Evolutionary conservation across 2,888 invertebrate species (phyloP), one percentile per base, ranked within the genome.

Genomic region (Acholoe squamosa): DNA sequence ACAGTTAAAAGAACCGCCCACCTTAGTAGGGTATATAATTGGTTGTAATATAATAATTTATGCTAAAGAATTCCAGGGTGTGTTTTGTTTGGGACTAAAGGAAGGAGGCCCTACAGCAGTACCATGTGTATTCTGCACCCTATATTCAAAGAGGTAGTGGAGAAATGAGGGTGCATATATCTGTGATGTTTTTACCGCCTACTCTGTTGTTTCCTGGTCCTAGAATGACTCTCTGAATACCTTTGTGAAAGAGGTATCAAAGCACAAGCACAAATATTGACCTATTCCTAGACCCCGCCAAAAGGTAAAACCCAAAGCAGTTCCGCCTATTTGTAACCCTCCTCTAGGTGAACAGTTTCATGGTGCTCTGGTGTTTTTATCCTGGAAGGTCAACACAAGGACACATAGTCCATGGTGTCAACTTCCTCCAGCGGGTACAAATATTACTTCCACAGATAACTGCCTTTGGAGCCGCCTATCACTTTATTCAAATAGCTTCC

Each of bases 101-200:
- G 71, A 71, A 25, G 61, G 22, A 19, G 22, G 22, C 19, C 61
- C 61, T n/a, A 61, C 61, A 61, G 19, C 61, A 61, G 1, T 19
- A n/a, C 61, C 1, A 14, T 61, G 61, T 61, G 19, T 61, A 61
- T 61, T 43, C 43, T 43, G 43, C 43, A 61, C 61, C 19, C 61
- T 61, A 61, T n/a, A 61, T 19, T 61, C 61, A 61, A 61, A 61
- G 61, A n/a, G 61, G 22, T 14, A n/a, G 61, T 3, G 14, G 19
- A 3, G 61, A 3, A n/a, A 61, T 12, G 61, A 19, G 61, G 1
- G 61, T 19, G 14, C 19, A 61, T 19, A n/a, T n/a, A 61, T 61
- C 61, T 61, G 61, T 19, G n/a, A 61, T 61, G n/a, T 61, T 61
- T 61, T 61, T n/a, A n/a, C 61, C n/a, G 61, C n/a, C 61, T 43